These are phyloP conservation scores for Hypsibius dujardini DNA, from an alignment of 1,140 invertebrate species.

Conservation along the genomic window DNA sequence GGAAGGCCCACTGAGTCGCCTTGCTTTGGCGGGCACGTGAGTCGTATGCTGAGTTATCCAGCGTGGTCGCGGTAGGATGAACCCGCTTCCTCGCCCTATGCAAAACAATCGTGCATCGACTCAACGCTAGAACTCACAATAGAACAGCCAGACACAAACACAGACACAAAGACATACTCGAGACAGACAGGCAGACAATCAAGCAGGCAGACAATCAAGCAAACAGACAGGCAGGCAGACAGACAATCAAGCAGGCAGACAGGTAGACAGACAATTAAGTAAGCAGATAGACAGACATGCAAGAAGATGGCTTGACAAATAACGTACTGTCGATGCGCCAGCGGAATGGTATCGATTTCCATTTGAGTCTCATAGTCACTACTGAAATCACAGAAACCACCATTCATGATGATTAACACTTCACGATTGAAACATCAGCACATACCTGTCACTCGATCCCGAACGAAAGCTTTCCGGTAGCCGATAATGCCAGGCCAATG, in stretches of 20 bases:
- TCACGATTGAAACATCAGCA: background rate
- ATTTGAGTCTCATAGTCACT: conserved; percentile 13
- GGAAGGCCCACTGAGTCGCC: conserved; percentile 13
- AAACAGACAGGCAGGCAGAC: too few species aligned
- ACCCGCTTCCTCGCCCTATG: background rate
- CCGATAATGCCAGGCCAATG: conserved; percentile 12
- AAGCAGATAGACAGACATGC: background rate
- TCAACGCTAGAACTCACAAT: background rate
- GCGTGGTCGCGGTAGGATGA: background rate
- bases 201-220: background rate
- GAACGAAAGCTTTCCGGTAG: background rate
- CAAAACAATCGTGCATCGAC: too few species aligned
- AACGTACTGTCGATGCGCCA: conserved; percentile 3
- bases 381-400: background rate
- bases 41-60: background rate
- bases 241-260: too few species aligned
- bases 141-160: background rate
- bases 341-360: conserved; percentile 13
- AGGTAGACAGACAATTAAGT: background rate
- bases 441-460: conserved; percentile 6
- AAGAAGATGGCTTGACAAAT: background rate
- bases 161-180: background rate
- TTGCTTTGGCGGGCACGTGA: conserved; percentile 13
- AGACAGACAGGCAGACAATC: background rate
- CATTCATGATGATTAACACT: background rate